A percentile compares a stretch with the other conserved stretches of the same genome.
phyloP scores from a whole-genome alignment of 2,888 invertebrate genomes.

The Ectobius pallidus region DNA sequence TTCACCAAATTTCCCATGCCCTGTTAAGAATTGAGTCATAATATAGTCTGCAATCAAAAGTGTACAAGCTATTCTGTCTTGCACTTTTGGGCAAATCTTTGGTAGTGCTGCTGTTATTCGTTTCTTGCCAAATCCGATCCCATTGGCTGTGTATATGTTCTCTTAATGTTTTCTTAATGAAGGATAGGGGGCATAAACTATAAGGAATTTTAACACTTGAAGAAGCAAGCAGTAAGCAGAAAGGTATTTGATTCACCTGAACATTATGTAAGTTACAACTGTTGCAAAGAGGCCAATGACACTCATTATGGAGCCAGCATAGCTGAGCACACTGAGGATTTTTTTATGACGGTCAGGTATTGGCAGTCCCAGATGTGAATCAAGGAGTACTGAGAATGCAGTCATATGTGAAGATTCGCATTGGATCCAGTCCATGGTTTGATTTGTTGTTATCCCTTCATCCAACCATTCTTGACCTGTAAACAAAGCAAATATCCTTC shows the following conservation, averaged over 20 bases:
- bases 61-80: too few relatives aligned
- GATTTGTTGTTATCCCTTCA: conserved; percentile 48
- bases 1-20: too few relatives aligned
- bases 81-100: too few relatives aligned
- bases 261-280: conserved; percentile 57
- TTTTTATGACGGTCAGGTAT: conserved; percentile 47
- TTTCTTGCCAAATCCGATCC: too few relatives aligned
- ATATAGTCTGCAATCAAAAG: too few relatives aligned
- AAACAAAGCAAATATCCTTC: conserved; percentile 11
- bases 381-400: conserved; percentile 53
- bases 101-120: too few relatives aligned
- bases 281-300: conserved; percentile 56
- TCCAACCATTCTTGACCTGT: conserved; percentile 49
- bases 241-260: conserved; percentile 48
- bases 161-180: too few relatives aligned
- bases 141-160: too few relatives aligned
- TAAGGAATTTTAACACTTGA: too few relatives aligned
- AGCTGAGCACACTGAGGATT: conserved; percentile 55
- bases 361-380: conserved; percentile 49
- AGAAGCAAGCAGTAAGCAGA: too few relatives aligned
- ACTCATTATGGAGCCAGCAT: conserved; percentile 56
- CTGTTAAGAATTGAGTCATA: too few relatives aligned
- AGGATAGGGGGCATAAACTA: too few relatives aligned
- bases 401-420: conserved; percentile 53
- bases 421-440: conserved; percentile 44